phyloP scores from a whole-genome alignment of 1,140 invertebrate species.

The Pygmarrhopalites habei region DNA sequence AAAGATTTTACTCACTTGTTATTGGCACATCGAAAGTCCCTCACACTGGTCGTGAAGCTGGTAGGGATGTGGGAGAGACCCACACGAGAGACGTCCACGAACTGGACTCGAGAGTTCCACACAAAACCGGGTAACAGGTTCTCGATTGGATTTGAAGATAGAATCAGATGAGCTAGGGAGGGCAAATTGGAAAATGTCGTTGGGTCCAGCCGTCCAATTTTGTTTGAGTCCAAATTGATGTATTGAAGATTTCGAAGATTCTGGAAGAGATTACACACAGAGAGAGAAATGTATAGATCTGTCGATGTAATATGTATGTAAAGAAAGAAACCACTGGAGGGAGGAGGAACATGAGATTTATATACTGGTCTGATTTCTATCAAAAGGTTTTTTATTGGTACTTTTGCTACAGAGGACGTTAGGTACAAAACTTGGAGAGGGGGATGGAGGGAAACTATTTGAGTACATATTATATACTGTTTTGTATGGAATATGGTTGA shows the following conservation, averaged over 20 bases:
- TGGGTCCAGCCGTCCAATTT: slow-evolving; percentile 58
- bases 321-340: no score
- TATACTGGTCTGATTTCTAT: no score
- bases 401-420: no score
- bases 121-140: slow-evolving; percentile 57
- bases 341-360: no score
- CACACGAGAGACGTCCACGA: slow-evolving; percentile 72
- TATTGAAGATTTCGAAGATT: slow-evolving; percentile 61
- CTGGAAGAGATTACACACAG: slow-evolving; percentile 39
- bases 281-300: background rate
- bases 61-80: slow-evolving; percentile 70
- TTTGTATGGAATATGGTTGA: no score
- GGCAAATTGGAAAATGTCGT: slow-evolving; percentile 65
- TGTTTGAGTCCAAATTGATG: slow-evolving; percentile 72
- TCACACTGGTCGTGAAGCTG: slow-evolving; percentile 72
- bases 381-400: no score
- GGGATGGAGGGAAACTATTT: no score
- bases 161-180: slow-evolving; percentile 64
- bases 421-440: no score
- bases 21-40: slow-evolving; percentile 65
- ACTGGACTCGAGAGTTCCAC: slow-evolving; percentile 58
- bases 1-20: no score
- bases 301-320: no score
- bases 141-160: slow-evolving; percentile 60
- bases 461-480: no score